A percentile compares a stretch with the other conserved stretches of the same genome.
phyloP scores from a whole-genome alignment of 2,113 vertebrate genomes.

The Piaya cayana region DNA sequence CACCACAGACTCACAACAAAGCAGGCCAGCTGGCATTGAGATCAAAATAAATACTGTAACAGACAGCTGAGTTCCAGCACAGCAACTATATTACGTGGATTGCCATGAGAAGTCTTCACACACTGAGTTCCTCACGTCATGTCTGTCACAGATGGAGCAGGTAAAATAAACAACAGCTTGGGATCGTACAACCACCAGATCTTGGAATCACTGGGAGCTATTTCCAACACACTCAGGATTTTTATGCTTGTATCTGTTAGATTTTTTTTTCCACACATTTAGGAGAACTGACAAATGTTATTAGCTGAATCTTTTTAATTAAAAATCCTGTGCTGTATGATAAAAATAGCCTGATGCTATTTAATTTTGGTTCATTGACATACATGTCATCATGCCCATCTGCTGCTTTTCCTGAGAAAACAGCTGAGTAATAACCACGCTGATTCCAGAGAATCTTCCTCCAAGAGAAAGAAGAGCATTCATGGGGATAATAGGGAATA shows the following conservation, averaged over 20 bases:
- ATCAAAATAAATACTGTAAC: conserved; percentile 38
- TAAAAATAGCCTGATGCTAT: conserved; percentile 20
- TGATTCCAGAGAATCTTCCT: background rate
- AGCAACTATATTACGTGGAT: background rate
- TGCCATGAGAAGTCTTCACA: background rate
- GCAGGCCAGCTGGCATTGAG: background rate
- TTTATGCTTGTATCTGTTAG: background rate
- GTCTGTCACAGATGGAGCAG: background rate
- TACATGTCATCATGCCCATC: background rate
- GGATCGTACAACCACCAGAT: background rate
- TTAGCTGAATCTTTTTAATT: background rate
- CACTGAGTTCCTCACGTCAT: background rate
- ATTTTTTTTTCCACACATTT: background rate
- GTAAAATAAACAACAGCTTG: background rate
- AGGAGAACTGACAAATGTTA: background rate
- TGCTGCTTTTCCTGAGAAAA: conserved; percentile 5
- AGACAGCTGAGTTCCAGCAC: background rate
- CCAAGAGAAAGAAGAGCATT: background rate
- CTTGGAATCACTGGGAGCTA: background rate
- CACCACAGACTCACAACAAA: conserved; percentile 17
- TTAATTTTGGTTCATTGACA: background rate
- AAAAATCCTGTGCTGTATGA: background rate
- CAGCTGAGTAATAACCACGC: background rate
- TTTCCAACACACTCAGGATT: accelerated
- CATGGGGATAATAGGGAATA: background rate